phyloP scores from a whole-genome alignment of 2,888 invertebrate genomes.

The Drosophila mettleri region DNA sequence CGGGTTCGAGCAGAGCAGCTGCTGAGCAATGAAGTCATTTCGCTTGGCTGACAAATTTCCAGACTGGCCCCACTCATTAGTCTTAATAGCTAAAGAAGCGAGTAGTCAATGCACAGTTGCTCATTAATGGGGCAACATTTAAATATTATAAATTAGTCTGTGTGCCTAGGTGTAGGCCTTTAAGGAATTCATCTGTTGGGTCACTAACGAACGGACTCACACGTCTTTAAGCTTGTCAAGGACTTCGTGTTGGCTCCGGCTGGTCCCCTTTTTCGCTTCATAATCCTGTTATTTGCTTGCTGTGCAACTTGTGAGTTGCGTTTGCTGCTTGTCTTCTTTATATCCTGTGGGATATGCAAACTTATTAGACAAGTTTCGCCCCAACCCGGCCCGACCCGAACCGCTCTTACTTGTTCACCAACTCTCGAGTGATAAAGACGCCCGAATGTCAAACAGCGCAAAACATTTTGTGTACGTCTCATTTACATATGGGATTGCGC shows the following conservation, averaged over 20 bases:
- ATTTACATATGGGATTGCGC: constrained; percentile 62
- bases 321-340: constrained; percentile 52
- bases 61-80: constrained; percentile 75
- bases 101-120: constrained; percentile 32
- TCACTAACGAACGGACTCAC: constrained; percentile 28
- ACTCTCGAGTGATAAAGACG: constrained; percentile 66
- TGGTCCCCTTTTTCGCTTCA: constrained; percentile 45
- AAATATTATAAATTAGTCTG: constrained; percentile 68
- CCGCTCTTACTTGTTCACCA: constrained; percentile 23
- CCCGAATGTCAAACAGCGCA: constrained; percentile 49
- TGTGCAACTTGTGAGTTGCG: constrained; percentile 48
- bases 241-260: constrained; percentile 15
- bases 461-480: constrained; percentile 54
- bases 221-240: constrained; percentile 55
- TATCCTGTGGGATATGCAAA: constrained; percentile 80
- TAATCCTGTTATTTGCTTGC: constrained; percentile 73
- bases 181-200: constrained; percentile 66
- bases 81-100: constrained; percentile 73
- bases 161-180: constrained; percentile 56
- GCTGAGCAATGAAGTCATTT: constrained; percentile 58
- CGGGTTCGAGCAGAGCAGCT: constrained; percentile 30
- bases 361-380: constrained; percentile 73
- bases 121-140: constrained; percentile 69
- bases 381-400: constrained; percentile 8
- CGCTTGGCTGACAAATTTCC: constrained; percentile 57